These are phyloP conservation scores for Calameuta filiformis DNA, from an alignment of 2,888 invertebrate genomes.

Conservation along the genomic window DNA sequence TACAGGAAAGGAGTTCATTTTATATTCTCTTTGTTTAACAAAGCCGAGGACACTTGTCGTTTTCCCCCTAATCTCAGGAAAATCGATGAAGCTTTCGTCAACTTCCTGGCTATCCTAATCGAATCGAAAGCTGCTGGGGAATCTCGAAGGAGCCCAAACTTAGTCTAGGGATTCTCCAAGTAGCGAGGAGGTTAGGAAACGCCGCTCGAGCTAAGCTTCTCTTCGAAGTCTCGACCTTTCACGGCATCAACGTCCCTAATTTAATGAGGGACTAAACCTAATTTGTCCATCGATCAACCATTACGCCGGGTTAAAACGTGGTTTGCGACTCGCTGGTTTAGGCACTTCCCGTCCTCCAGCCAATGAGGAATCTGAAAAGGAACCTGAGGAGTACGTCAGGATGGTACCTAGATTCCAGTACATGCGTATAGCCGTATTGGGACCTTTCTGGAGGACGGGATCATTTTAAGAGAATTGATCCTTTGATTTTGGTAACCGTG, in stretches of 20 bases:
- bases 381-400: not conserved
- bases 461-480: not conserved
- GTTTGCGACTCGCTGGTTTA: not conserved
- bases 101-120: not conserved
- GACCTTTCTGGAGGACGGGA: not conserved
- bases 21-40: not conserved
- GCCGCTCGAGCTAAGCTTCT: not conserved
- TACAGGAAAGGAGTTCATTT: not conserved
- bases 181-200: not conserved
- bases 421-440: not conserved
- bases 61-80: not conserved
- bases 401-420: not conserved
- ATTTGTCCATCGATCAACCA: conserved; percentile 52
- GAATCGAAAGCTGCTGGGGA: not conserved
- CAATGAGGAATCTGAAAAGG: not conserved
- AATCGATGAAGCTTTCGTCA: not conserved
- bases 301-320: conserved; percentile 48
- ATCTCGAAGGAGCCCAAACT: conserved; percentile 34
- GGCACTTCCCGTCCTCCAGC: not conserved
- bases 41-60: not conserved
- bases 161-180: not conserved
- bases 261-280: conserved; percentile 24
- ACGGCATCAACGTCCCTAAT: conserved; percentile 46
- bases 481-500: not conserved
- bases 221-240: conserved; percentile 35